These are phyloP conservation scores for Temnothorax ravouxi DNA, from an alignment of 2,888 invertebrate genomes.

Conservation along the genomic window DNA sequence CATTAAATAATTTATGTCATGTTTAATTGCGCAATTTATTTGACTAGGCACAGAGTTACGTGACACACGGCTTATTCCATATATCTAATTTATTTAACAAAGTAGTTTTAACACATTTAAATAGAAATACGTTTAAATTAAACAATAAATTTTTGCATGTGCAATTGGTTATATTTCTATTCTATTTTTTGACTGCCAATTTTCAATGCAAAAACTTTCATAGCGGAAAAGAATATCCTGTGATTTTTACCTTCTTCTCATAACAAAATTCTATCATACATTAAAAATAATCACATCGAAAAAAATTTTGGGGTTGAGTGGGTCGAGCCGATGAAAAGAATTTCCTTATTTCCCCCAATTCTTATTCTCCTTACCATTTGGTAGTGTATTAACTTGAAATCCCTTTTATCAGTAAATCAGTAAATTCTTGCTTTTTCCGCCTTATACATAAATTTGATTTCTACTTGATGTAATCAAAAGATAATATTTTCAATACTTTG, in stretches of 20 bases:
- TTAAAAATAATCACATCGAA: background rate
- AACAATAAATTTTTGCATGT: background rate
- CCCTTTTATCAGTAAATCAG: constrained; percentile 42
- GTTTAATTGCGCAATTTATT: constrained; percentile 62
- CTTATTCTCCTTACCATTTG: constrained; percentile 42
- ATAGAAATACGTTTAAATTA: background rate
- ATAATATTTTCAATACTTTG: constrained; percentile 42
- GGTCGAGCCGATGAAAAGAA: background rate
- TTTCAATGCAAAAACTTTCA: background rate
- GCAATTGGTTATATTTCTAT: background rate
- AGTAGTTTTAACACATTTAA: constrained; percentile 20
- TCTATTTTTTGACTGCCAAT: background rate
- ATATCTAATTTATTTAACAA: constrained; percentile 51
- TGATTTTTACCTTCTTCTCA: background rate
- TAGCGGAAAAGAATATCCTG: background rate
- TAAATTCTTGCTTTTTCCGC: constrained; percentile 1
- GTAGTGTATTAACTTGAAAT: constrained; percentile 30
- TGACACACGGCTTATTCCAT: constrained; percentile 37
- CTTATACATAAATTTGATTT: constrained; percentile 22
- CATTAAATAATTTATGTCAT: constrained; percentile 61
- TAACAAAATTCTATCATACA: constrained; percentile 21
- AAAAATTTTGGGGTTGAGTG: background rate
- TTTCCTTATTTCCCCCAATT: constrained; percentile 16
- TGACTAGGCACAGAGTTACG: constrained; percentile 32
- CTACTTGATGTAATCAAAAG: constrained; percentile 6